Percentiles rank a stretch among this genome's conserved stretches.
Evolutionary conservation across 1,140 invertebrate species (phyloP).

Genomic region (Leucophenga varia): DNA sequence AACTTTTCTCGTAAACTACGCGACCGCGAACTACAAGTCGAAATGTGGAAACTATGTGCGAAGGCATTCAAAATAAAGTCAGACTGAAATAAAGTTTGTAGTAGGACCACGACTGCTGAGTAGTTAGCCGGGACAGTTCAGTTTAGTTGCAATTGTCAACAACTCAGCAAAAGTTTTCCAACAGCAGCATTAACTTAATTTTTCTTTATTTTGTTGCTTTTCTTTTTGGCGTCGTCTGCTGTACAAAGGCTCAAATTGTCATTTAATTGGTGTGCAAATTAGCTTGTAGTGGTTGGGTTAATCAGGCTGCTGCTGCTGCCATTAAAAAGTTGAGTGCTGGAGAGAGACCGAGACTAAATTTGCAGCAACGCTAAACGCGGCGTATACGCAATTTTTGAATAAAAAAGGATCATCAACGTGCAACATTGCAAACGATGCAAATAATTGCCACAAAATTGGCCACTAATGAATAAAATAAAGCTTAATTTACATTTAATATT

Average conservation of each 20-base stretch:
- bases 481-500: constrained; percentile 54
- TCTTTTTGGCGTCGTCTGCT: too few relatives aligned
- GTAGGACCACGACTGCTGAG: too few relatives aligned
- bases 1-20: constrained; percentile 51
- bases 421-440: not conserved
- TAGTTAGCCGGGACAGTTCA: not conserved
- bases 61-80: constrained; percentile 20
- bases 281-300: constrained; percentile 31
- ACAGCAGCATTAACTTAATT: too few relatives aligned
- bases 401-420: not conserved
- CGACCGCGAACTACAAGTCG: constrained; percentile 40
- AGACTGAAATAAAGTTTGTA: too few relatives aligned
- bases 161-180: constrained; percentile 5
- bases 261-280: constrained; percentile 56
- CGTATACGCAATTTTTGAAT: not conserved
- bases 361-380: constrained; percentile 8
- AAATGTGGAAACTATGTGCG: constrained; percentile 16
- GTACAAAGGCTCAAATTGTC: constrained; percentile 53
- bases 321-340: constrained; percentile 9
- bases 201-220: too few relatives aligned
- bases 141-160: not conserved
- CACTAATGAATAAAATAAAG: constrained; percentile 52
- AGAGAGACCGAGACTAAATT: constrained; percentile 10
- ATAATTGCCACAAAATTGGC: constrained; percentile 26
- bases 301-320: constrained; percentile 12